phyloP scores from a whole-genome alignment of 2,888 invertebrate species.

The Pachycephus smyrnensis region DNA sequence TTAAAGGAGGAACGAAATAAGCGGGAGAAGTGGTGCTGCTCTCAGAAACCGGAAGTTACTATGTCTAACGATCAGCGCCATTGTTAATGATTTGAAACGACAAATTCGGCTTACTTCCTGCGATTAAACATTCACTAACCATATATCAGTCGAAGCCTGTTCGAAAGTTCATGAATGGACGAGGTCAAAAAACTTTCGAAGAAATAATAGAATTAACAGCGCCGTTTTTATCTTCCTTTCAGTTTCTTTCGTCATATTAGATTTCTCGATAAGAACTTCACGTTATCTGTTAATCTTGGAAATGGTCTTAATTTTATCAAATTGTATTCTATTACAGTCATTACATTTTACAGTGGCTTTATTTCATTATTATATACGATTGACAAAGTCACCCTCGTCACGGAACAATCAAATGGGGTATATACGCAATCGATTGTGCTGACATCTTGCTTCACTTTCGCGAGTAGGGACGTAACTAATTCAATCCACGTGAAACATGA shows the following conservation, averaged over 20 bases:
- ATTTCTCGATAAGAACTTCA: background rate
- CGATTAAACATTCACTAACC: background rate
- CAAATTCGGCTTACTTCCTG: background rate
- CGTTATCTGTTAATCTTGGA: background rate
- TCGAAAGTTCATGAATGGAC: background rate
- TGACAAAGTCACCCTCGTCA: background rate
- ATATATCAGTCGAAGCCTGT: background rate
- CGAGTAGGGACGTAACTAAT: background rate
- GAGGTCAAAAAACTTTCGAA: background rate
- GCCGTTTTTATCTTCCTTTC: background rate
- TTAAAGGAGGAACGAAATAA: background rate
- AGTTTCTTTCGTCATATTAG: background rate
- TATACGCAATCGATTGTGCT: background rate
- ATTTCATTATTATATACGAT: background rate
- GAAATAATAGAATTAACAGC: background rate
- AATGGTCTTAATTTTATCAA: background rate
- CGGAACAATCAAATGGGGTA: background rate
- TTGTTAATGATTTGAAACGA: background rate
- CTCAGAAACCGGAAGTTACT: background rate
- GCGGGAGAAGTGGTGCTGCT: too few relatives aligned
- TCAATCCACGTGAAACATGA: background rate
- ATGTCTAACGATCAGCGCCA: background rate
- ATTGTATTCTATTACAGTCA: background rate
- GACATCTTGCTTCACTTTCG: background rate
- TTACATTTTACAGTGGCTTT: background rate